Evolutionary conservation across 1,140 invertebrate genomes (phyloP).

Genomic region (Sminthurides bifidus): DNA sequence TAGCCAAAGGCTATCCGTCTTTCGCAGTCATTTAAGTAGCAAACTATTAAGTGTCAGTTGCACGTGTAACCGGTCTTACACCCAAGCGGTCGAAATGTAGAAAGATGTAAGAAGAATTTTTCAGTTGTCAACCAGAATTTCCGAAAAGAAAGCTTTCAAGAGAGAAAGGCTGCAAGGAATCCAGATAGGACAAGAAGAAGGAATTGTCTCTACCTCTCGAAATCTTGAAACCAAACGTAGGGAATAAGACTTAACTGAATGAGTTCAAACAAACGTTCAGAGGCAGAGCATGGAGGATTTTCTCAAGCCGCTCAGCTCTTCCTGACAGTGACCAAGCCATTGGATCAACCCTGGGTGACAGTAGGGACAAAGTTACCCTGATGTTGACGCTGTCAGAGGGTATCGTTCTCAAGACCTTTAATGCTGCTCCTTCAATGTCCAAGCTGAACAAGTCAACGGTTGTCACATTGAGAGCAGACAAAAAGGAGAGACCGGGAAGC

Average conservation of each 20-base stretch:
- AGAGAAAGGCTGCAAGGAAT: too few relatives aligned
- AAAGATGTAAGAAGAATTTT: too few relatives aligned
- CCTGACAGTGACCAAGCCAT: background rate
- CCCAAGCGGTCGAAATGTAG: too few relatives aligned
- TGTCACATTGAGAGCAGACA: conserved; percentile 8
- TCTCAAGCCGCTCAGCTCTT: background rate
- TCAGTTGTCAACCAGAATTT: too few relatives aligned
- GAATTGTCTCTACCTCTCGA: too few relatives aligned
- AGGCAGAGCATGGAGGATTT: background rate
- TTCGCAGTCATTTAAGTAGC: too few relatives aligned
- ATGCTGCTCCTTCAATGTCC: conserved; percentile 28
- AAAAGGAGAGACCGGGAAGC: conserved; percentile 19
- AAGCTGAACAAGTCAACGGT: conserved; percentile 22
- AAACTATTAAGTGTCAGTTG: too few relatives aligned
- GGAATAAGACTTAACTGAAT: background rate
- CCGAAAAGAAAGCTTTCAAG: too few relatives aligned
- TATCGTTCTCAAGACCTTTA: conserved; percentile 19
- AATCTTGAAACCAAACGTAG: too few relatives aligned
- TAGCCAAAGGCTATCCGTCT: too few relatives aligned
- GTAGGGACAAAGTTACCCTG: conserved; percentile 1
- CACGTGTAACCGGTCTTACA: too few relatives aligned
- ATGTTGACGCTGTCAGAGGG: conserved; percentile 25
- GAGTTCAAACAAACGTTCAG: background rate
- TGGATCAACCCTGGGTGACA: background rate
- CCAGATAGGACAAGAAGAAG: too few relatives aligned